Base-by-base conservation (phyloP, 1,140 invertebrate genomes). In the Aleiodes sp. region DNA sequence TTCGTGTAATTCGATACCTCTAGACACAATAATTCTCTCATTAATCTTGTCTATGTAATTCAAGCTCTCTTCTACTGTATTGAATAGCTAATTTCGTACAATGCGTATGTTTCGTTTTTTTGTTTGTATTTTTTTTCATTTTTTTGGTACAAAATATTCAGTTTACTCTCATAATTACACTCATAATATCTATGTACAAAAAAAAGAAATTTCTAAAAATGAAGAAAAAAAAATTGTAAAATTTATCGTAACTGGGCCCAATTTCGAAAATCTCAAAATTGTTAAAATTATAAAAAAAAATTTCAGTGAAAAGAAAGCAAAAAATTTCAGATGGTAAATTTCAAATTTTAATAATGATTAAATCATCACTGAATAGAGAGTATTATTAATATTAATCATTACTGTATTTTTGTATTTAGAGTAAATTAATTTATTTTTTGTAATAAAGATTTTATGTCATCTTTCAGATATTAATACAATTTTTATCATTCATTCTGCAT, bases 341-440 rank as follows among this genome's bases (percentile, higher is more conserved):
- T 16, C 12, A 52, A 24, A 24, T 52, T 52, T 4, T 52, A 41
- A 41, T 52, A 52, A 52, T 52, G 21, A 52, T 24, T 52, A 73
- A 69, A 78, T 71, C 73, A 76, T 76, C 77, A 74, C 70, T 72
- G 52, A 72, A 75, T 78, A 80, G 76, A 80, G 74, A 80, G 79
- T 80, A 80, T 80, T 80, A 80, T 80, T 80, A 80, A 78, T 78
- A 80, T 79, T 80, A 80, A 78, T 76, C 77, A 76, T 71, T 75
- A 75, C 74, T 79, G 75, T 79, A 79, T 81, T 81, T 81, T 80
- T 81, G 78, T 81, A 80, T 76, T 76, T 81, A 80, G 74, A 80
- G 56, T 77, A 74, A 78, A 81, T 80, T 81, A 81, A 81, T 81
- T 82, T 80, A 80, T 81, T 82, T 80, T 80, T 80, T 80, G 76